Evolutionary conservation across 92 coral and sea anemone species (phyloP).

Genomic region (Parazoanthus darwini): DNA sequence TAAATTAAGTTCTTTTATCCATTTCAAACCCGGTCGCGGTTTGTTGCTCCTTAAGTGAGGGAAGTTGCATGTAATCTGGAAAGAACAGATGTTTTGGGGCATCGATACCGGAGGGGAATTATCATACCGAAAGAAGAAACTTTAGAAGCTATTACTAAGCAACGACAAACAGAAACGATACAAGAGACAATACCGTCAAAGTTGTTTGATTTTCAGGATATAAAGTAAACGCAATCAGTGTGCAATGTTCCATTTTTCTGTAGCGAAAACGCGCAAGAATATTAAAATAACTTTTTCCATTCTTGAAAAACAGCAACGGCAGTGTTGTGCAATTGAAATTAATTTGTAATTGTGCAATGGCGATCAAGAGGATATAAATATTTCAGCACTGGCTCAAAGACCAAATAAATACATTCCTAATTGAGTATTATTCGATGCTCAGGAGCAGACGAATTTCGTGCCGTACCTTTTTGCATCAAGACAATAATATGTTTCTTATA

Average conservation of each 20-base stretch:
- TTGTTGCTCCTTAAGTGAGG: conserved; percentile 20
- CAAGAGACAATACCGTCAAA: conserved; percentile 28
- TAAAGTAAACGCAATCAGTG: background rate
- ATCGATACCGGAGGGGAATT: conserved; percentile 17
- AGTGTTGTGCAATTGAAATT: conserved; percentile 50
- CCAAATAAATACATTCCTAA: conserved; percentile 78
- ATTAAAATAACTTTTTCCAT: background rate
- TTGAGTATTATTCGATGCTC: conserved; percentile 65
- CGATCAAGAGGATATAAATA: conserved; percentile 63
- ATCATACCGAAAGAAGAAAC: conserved; percentile 59
- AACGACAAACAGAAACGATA: conserved; percentile 50
- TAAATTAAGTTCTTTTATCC: conserved; percentile 7
- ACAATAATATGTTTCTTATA: conserved; percentile 44
- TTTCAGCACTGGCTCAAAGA: conserved; percentile 70
- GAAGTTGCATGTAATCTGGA: conserved; percentile 31
- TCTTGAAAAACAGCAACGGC: conserved; percentile 44
- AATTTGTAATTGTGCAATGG: conserved; percentile 68
- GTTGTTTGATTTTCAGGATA: background rate
- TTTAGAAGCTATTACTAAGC: conserved; percentile 57
- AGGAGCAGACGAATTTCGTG: conserved; percentile 52
- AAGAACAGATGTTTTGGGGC: conserved; percentile 55
- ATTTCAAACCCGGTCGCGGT: conserved; percentile 21
- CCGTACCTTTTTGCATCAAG: conserved; percentile 42
- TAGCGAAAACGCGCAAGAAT: conserved; percentile 22
- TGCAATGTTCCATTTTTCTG: conserved; percentile 1